Evolutionary conservation across 2,113 vertebrate species (phyloP).

Genomic region (Thomomys bottae): DNA sequence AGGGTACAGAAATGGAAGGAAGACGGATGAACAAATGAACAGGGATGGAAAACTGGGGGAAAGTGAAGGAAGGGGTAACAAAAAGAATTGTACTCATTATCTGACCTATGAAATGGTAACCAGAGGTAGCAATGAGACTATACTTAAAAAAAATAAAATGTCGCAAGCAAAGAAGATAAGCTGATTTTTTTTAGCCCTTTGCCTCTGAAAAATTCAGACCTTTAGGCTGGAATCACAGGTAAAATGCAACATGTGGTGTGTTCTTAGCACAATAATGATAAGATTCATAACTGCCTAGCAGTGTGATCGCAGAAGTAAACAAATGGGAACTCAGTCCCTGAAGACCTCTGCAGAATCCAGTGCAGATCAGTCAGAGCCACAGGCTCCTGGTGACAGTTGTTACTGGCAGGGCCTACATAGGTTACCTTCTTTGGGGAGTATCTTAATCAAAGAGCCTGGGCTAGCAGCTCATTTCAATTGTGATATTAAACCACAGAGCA

Average conservation of each 20-base stretch:
- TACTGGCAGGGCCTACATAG: not conserved
- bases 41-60: too few relatives aligned
- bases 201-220: not conserved
- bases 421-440: not conserved
- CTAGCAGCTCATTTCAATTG: not conserved
- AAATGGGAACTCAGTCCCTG: not conserved
- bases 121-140: too few relatives aligned
- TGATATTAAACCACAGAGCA: not conserved
- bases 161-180: not conserved
- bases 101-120: too few relatives aligned
- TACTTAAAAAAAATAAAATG: not conserved
- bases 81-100: too few relatives aligned
- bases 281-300: not conserved
- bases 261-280: not conserved
- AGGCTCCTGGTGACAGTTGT: rapidly evolving
- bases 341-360: not conserved
- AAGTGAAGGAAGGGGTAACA: too few relatives aligned
- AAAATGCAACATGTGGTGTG: not conserved
- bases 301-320: rapidly evolving
- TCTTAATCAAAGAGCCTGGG: not conserved
- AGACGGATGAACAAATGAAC: too few relatives aligned
- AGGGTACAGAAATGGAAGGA: too few relatives aligned
- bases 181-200: not conserved
- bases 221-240: not conserved
- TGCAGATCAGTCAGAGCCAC: not conserved